Percentiles rank a stretch among this genome's conserved stretches.
Evolutionary conservation across 2,888 invertebrate species (phyloP).

Genomic region (Priocnemis perturbator): DNA sequence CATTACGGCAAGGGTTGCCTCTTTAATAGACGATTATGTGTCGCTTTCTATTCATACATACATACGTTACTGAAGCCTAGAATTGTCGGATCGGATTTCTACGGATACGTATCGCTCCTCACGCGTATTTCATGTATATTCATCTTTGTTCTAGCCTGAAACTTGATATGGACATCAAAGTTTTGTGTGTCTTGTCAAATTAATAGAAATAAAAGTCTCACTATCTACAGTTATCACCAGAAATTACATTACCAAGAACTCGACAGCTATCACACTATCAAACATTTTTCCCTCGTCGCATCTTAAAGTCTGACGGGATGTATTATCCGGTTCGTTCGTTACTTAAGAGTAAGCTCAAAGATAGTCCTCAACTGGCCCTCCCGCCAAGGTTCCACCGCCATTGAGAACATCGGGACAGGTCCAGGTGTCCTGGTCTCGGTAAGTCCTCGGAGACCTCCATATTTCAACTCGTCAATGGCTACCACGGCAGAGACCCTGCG

Average conservation of each 20-base stretch:
- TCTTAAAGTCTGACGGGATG: constrained; percentile 26
- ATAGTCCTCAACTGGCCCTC: constrained; percentile 17
- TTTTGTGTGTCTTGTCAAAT: no score
- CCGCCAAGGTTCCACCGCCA: constrained; percentile 41
- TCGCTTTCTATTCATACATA: no score
- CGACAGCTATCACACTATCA: neutral
- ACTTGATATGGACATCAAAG: no score
- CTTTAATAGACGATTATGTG: no score
- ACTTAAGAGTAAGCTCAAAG: constrained; percentile 17
- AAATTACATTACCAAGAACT: neutral
- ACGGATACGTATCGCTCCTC: no score
- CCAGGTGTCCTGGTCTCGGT: constrained; percentile 60
- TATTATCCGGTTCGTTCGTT: constrained; percentile 39
- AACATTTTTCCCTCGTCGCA: neutral
- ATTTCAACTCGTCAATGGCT: constrained; percentile 66
- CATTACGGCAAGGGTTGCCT: no score
- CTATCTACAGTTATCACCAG: no score
- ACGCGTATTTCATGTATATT: no score
- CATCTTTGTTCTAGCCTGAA: no score
- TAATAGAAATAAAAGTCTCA: no score
- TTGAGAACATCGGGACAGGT: constrained; percentile 48
- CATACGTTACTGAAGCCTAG: no score
- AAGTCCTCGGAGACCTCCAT: constrained; percentile 58
- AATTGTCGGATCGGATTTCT: no score
- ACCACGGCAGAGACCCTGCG: constrained; percentile 25